Evolutionary conservation across 1,140 invertebrate species (phyloP).

Genomic region (Heliconius congener): DNA sequence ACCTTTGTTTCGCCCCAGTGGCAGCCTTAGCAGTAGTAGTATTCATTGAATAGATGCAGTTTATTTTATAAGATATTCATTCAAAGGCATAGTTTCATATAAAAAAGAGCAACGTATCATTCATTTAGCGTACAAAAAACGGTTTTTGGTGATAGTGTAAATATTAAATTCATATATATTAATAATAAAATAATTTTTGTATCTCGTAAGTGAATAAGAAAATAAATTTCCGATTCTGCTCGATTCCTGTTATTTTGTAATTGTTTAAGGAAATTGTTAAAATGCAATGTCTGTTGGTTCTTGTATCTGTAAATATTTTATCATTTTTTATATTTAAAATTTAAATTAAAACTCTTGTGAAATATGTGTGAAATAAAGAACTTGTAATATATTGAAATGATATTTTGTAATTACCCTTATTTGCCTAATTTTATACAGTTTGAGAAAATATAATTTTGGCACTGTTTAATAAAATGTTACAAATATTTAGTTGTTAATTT

Average conservation of each 20-base stretch:
- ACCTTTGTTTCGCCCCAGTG: constrained; percentile 9
- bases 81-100: constrained; percentile 20
- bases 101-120: constrained; percentile 10
- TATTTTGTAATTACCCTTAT: constrained; percentile 44
- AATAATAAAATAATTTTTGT: constrained; percentile 28
- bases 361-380: constrained; percentile 77
- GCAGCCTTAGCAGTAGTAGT: constrained; percentile 16
- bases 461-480: not conserved
- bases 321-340: constrained; percentile 68
- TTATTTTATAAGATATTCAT: constrained; percentile 27
- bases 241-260: constrained; percentile 33
- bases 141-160: constrained; percentile 11
- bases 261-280: constrained; percentile 69
- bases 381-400: constrained; percentile 72
- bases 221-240: constrained; percentile 28
- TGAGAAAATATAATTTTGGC: not conserved
- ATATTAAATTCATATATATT: constrained; percentile 24
- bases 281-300: constrained; percentile 70
- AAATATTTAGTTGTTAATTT: not conserved
- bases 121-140: constrained; percentile 26
- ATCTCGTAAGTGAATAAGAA: constrained; percentile 20
- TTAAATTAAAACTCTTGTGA: constrained; percentile 71
- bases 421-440: not conserved
- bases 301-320: constrained; percentile 76
- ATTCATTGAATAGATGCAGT: constrained; percentile 21